phyloP scores from a whole-genome alignment of 2,888 invertebrate species.

The Poecilobothrus nobilitatus region DNA sequence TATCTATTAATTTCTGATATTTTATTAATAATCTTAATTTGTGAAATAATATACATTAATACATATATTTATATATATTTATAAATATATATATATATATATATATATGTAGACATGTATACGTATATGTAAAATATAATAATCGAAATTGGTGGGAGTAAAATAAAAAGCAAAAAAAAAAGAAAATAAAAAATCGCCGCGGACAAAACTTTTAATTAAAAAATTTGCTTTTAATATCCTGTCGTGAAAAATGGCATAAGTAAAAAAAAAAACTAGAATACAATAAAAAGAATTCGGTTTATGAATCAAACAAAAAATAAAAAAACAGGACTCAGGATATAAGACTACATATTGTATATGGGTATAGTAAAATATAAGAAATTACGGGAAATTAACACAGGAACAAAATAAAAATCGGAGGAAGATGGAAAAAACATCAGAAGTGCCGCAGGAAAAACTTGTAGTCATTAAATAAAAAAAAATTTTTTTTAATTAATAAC shows the following conservation, averaged over 20 bases:
- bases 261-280: not conserved
- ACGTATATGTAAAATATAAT: not conserved
- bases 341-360: not conserved
- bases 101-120: too few relatives aligned
- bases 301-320: not conserved
- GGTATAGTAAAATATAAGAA: not conserved
- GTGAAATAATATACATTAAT: not conserved
- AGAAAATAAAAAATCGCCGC: not conserved
- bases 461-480: conserved; percentile 1
- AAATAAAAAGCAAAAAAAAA: not conserved
- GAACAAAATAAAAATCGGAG: not conserved
- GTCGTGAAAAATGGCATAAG: not conserved
- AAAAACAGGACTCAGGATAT: not conserved
- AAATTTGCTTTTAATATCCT: conserved; percentile 5
- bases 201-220: conserved; percentile 6
- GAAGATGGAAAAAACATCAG: not conserved
- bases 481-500: conserved; percentile 1
- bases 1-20: not conserved
- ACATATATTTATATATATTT: too few relatives aligned
- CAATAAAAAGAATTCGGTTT: not conserved
- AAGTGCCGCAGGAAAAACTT: not conserved
- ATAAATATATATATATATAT: too few relatives aligned
- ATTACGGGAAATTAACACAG: not conserved
- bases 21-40: not conserved
- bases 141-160: not conserved